Base-by-base conservation (phyloP, 2,113 vertebrate genomes). In the Holacanthus passer region DNA sequence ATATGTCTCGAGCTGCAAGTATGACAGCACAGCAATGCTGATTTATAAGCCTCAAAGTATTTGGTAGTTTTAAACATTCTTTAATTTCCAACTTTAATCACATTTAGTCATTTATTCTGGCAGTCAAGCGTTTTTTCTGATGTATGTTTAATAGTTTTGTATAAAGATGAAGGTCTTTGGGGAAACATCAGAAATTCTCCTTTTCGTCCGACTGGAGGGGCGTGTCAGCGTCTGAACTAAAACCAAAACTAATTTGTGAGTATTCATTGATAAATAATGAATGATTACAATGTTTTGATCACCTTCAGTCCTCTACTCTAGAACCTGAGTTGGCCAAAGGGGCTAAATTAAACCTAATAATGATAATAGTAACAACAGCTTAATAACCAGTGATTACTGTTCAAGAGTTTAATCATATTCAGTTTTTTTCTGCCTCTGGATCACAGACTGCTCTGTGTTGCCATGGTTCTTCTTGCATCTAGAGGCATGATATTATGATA, bases 391-490 rank as follows among this genome's bases (percentile, higher is more conserved):
- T 20, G 31, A 50, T 24, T 39, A 24, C 11, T 27, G 14, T 47
- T 43, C 11, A 53, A 13, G 13, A 35, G 31, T 47, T 68, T 8
- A 63, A 4, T 71, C 66, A 37, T 24, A 22, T 47, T 53, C n/a
- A 41, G 3, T 29, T 16, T 75, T 22, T 62, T 53, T 45, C 43
- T 81, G 19, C 73, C 47, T 83, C 53, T 83, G 53, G 53, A 58
- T 73, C 20, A 41, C 45, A 31, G 22, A 19, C 41, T 73, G 41
- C 3, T 59, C 50, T 22, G 32, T 4, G 43, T 77, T 84, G 73
- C 74, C 58, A 75, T 82, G 79, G 67, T 52, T 87, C 72, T 60
- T 53, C 39, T 66, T 59, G 37, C 37, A 66, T 69, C 19, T 35
- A 29, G 17, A 58, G 71, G n/a, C 22, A 16, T 29, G 3, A 32